Evolutionary conservation across 2,888 invertebrate species (phyloP).

Genomic region (Zonitis immaculata): DNA sequence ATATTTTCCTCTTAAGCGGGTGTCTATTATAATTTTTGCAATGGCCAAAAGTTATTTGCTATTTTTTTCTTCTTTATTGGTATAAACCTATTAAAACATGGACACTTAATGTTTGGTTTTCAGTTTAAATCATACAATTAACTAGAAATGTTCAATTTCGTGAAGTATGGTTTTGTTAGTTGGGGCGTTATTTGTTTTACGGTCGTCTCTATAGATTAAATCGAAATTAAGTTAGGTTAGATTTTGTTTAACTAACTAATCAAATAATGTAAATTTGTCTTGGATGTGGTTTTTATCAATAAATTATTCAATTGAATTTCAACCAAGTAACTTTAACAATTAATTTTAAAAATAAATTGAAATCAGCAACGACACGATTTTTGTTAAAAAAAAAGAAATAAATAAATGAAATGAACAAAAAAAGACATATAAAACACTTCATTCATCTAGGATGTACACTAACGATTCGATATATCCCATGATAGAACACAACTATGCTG

Average conservation of each 20-base stretch:
- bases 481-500: neutral
- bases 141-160: constrained; percentile 15
- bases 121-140: constrained; percentile 7
- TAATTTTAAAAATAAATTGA: neutral
- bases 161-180: constrained; percentile 7
- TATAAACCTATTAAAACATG: neutral
- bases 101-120: neutral
- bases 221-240: constrained; percentile 30
- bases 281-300: constrained; percentile 6
- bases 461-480: constrained; percentile 4
- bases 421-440: neutral
- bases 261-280: constrained; percentile 28
- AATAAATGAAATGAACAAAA: neutral
- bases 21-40: too few relatives aligned
- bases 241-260: constrained; percentile 29
- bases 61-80: too few relatives aligned
- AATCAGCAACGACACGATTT: neutral
- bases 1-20: too few relatives aligned
- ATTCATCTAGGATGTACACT: neutral
- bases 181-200: constrained; percentile 13
- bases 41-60: too few relatives aligned
- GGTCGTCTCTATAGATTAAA: constrained; percentile 32
- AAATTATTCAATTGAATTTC: neutral
- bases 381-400: neutral
- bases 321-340: neutral